Conservation (phyloP, 2,113 vertebrate species). For the Dissostichus mawsoni region DNA sequence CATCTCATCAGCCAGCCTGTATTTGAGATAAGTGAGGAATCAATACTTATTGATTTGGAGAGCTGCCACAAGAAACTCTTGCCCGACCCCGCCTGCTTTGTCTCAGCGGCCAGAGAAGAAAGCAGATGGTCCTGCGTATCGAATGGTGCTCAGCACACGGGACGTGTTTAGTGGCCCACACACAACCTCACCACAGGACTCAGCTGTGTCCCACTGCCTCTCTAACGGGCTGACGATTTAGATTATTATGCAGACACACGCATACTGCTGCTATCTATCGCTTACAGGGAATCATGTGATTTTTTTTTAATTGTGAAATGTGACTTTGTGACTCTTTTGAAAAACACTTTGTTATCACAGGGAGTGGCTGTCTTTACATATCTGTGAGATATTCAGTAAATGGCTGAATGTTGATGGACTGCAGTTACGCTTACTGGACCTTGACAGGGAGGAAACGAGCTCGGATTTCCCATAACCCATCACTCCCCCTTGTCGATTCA, state of each 20-base stretch:
- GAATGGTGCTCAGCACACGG: slow-evolving; percentile 37
- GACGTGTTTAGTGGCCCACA: slow-evolving; percentile 71
- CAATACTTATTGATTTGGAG: slow-evolving; percentile 72
- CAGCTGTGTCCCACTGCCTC: slow-evolving; percentile 64
- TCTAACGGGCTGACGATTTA: slow-evolving; percentile 59
- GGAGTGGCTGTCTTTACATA: slow-evolving; percentile 38
- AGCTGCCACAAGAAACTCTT: slow-evolving; percentile 47
- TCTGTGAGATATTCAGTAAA: slow-evolving; percentile 45
- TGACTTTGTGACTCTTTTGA: neutral
- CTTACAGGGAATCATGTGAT: neutral
- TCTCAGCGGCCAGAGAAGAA: slow-evolving; percentile 18
- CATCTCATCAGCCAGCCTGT: slow-evolving; percentile 65
- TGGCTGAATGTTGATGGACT: slow-evolving; percentile 43
- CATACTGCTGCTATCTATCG: slow-evolving; percentile 3
- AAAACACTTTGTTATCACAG: slow-evolving; percentile 1
- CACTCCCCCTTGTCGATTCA: slow-evolving; percentile 63
- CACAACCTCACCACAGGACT: slow-evolving; percentile 64
- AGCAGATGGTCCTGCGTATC: slow-evolving; percentile 61
- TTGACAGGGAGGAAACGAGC: slow-evolving; percentile 65
- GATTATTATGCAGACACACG: slow-evolving; percentile 35
- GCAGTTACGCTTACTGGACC: slow-evolving; percentile 54
- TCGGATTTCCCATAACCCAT: slow-evolving; percentile 64
- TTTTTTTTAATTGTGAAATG: slow-evolving; percentile 2
- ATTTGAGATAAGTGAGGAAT: slow-evolving; percentile 73
- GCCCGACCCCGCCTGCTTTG: slow-evolving; percentile 15